Evolutionary conservation across 35 echinoderm and acorn worm species (phyloP).

Genomic region (Nesometra sesokonis): DNA sequence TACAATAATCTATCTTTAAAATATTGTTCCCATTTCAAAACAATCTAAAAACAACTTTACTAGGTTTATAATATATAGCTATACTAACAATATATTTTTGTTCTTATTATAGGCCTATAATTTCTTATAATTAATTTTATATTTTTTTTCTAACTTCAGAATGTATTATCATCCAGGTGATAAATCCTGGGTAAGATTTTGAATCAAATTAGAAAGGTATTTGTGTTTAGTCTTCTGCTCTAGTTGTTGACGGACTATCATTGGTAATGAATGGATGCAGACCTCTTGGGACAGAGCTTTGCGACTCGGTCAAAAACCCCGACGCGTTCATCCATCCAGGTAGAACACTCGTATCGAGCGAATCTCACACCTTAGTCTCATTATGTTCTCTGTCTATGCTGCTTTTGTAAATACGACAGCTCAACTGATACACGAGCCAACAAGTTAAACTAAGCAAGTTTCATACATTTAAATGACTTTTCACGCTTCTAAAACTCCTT

Average conservation of each 20-base stretch:
- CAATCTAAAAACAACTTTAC: no score
- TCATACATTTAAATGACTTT: slow-evolving; percentile 1
- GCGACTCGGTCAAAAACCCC: neutral
- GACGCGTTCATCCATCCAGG: neutral
- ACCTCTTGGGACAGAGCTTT: neutral
- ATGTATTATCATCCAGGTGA: neutral
- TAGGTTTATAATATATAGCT: no score
- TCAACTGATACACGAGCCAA: neutral
- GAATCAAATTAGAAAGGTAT: neutral
- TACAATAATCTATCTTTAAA: no score
- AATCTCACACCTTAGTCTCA: neutral
- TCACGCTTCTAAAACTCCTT: neutral
- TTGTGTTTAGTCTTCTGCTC: neutral
- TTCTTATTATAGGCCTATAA: neutral
- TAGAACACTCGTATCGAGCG: neutral
- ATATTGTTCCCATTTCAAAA: no score
- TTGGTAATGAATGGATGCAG: neutral
- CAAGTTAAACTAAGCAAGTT: neutral
- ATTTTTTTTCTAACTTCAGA: neutral
- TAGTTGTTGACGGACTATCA: neutral
- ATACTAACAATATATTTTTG: neutral
- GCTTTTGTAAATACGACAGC: neutral
- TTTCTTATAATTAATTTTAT: neutral
- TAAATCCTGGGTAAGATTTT: neutral
- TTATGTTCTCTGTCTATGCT: neutral